These are phyloP conservation scores for Lacerta viridis DNA, from an alignment of 2,797 vertebrate genomes.

Conservation along the genomic window DNA sequence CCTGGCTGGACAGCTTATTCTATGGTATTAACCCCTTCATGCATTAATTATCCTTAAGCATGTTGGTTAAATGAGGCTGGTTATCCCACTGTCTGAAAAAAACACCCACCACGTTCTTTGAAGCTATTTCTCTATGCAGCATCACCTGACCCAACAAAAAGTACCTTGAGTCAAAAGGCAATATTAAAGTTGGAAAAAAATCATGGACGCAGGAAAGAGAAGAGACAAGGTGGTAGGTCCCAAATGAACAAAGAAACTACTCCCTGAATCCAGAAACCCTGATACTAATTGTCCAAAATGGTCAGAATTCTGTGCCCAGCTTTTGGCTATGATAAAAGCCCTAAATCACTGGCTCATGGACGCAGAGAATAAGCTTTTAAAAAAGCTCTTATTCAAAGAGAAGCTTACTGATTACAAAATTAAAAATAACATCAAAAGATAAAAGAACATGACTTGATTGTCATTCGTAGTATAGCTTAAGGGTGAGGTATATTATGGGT, in stretches of 20 bases:
- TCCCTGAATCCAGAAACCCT: not conserved
- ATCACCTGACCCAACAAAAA: not conserved
- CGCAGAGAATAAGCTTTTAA: no score
- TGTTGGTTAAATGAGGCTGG: no score
- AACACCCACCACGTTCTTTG: not conserved
- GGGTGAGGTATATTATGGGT: no score
- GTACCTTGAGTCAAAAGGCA: not conserved
- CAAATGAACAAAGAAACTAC: not conserved
- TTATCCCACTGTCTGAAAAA: no score
- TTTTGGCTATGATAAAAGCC: constrained; percentile 52
- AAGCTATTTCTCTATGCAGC: not conserved
- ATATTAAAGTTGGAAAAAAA: not conserved
- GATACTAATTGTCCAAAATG: not conserved
- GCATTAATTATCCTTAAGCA: no score
- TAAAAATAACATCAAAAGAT: no score
- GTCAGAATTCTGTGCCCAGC: constrained; percentile 58
- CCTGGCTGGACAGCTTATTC: no score
- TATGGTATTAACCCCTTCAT: no score
- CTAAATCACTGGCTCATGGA: no score
- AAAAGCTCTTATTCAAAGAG: no score
- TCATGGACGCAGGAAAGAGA: not conserved
- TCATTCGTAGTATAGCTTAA: no score
- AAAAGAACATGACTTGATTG: no score
- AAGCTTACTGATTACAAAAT: not conserved
- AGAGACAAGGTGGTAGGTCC: constrained; percentile 18